Base-by-base conservation (phyloP, 2,888 invertebrate genomes). In the Callyntrura sp. region DNA sequence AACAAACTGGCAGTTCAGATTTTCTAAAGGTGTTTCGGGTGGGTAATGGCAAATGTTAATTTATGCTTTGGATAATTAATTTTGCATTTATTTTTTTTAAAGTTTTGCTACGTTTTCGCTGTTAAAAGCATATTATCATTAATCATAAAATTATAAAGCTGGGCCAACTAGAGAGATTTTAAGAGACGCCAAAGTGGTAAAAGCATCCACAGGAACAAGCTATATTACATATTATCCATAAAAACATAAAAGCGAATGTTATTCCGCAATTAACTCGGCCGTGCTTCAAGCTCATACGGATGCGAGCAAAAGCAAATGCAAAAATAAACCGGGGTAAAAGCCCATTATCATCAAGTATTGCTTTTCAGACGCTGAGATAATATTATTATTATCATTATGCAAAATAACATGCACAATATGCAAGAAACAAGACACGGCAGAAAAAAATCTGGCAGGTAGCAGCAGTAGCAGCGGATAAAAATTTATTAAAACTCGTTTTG, bases 401-500 rank as follows among this genome's bases (percentile, higher is more conserved):
- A 78, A 78, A 78, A 78, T 55, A 78, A 55, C 78, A 78, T 78
- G 28, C 78, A 57, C 48, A 78, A 82, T 60, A 62, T 82, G 62
- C 81, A 62, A 82, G 55, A 79, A 60, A 17, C 35, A 45, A 48
- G 45, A 43, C 55, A 57, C 55, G 60, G 79, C 25, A 45, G 12
- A 62, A 60, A 14, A 81, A 81, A 14, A 28, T 48, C 28, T 23
- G 35, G n/a, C 55, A 51, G 45, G 73, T 14, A 73, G 73, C 1
- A 35, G 55, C n/a, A 55, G 23, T 4, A 17, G 28, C 57, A 28
- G 81, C n/a, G 62, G n/a, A 62, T 57, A 78, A 55, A 78, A 57
- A 78, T 55, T 25, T 78, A 57, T 23, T 51, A 88, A 89, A 89
- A 89, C 89, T 89, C 78, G 89, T 89, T 89, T 79, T 55, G 84